Conservation (phyloP, 2,797 vertebrate species). For the Falco novaeseelandiae region DNA sequence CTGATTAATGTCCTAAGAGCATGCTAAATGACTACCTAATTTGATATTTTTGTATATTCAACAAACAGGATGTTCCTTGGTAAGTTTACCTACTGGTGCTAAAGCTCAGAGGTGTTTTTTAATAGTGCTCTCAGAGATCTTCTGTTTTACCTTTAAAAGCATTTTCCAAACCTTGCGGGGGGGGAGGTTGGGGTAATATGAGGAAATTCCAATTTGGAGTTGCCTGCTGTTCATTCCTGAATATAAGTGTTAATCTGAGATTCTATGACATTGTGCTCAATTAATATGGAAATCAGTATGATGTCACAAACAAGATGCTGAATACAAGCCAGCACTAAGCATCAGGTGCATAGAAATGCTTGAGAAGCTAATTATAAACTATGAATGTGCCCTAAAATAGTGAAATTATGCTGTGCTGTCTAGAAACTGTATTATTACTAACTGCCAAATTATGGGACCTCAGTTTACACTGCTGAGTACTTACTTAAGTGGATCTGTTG, state of each 20-base stretch:
- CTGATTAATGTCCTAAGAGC: not conserved
- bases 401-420: not conserved
- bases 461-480: not conserved
- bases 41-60: not conserved
- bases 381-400: not conserved
- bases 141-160: not conserved
- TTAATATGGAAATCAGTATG: not conserved
- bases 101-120: not conserved
- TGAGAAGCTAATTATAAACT: not conserved
- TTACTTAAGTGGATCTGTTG: not conserved
- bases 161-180: not conserved
- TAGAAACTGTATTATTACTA: not conserved
- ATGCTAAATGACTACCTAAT: not conserved
- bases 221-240: not conserved
- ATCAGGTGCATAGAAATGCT: not conserved
- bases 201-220: not conserved
- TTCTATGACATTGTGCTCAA: not conserved
- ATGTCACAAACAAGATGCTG: not conserved
- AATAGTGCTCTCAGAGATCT: not conserved
- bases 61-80: not conserved
- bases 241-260: not conserved
- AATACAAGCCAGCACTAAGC: not conserved
- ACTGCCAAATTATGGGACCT: not conserved
- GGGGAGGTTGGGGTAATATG: fast-evolving
- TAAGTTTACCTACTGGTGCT: not conserved